Percentiles rank a stretch among this genome's conserved stretches.
These are phyloP conservation scores for Apamea sordens DNA, from an alignment of 2,888 invertebrate species.

Conservation along the genomic window DNA sequence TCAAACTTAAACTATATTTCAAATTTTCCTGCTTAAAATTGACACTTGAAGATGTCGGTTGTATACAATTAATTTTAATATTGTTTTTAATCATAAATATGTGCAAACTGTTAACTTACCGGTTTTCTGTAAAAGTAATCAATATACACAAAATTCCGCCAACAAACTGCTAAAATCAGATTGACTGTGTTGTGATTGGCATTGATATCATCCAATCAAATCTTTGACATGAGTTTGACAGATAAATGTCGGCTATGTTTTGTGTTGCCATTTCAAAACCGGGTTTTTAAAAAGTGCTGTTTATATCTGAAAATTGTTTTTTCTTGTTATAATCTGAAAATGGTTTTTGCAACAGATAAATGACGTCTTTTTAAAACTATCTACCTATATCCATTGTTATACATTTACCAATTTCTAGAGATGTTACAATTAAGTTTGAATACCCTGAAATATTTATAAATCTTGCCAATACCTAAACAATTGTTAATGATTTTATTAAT, in stretches of 20 bases:
- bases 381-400: constrained; percentile 17
- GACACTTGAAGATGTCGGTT: constrained; percentile 49
- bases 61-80: neutral
- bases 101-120: neutral
- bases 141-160: neutral
- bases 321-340: neutral
- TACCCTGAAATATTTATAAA: constrained; percentile 34
- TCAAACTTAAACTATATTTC: neutral
- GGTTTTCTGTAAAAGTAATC: neutral
- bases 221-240: neutral
- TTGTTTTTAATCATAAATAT: neutral
- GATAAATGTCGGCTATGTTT: neutral
- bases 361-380: neutral
- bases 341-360: neutral
- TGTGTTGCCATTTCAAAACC: neutral
- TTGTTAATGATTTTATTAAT: neutral
- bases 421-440: constrained; percentile 37
- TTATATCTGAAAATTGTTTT: neutral
- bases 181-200: neutral
- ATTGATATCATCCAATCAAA: neutral
- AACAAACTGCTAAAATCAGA: neutral
- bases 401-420: constrained; percentile 21
- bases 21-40: constrained; percentile 22
- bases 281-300: neutral
- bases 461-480: neutral